phyloP scores from a whole-genome alignment of 23 tunicate genomes.

The Diplosoma virens region DNA sequence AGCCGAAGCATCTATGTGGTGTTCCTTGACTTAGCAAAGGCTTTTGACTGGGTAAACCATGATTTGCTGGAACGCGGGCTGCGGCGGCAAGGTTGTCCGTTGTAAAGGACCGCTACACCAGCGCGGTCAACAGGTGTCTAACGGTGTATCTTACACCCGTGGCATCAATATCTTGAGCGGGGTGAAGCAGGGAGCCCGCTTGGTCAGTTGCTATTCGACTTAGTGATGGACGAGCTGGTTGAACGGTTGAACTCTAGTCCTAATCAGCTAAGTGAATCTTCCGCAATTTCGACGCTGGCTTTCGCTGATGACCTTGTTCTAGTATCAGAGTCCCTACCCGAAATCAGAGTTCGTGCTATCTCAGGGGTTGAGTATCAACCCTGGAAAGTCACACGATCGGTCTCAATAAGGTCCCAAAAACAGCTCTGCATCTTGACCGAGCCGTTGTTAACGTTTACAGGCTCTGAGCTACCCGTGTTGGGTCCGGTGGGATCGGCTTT shows the following conservation, averaged over 20 bases:
- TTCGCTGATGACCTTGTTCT: neutral
- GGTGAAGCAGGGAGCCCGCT: constrained; percentile 23
- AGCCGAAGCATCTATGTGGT: neutral
- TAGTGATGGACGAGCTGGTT: constrained; percentile 13
- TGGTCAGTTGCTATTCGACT: neutral
- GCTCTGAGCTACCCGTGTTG: no score
- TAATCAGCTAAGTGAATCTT: no score
- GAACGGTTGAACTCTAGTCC: neutral
- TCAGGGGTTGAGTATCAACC: neutral
- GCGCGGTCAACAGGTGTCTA: neutral
- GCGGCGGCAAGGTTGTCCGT: neutral
- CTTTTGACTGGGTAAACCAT: neutral
- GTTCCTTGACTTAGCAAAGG: neutral
- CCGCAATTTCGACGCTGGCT: neutral
- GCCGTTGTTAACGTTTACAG: no score
- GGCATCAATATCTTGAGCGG: neutral
- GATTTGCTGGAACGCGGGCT: neutral
- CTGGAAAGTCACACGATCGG: constrained; percentile 1
- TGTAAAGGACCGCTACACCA: neutral
- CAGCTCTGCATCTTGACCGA: neutral
- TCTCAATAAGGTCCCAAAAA: no score
- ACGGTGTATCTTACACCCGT: neutral
- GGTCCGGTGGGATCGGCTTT: neutral
- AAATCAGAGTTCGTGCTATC: neutral
- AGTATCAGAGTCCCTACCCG: neutral